A percentile compares a stretch with the other conserved stretches of the same genome.
phyloP scores from a whole-genome alignment of 1,140 invertebrate species.

The Penaeus vannamei region DNA sequence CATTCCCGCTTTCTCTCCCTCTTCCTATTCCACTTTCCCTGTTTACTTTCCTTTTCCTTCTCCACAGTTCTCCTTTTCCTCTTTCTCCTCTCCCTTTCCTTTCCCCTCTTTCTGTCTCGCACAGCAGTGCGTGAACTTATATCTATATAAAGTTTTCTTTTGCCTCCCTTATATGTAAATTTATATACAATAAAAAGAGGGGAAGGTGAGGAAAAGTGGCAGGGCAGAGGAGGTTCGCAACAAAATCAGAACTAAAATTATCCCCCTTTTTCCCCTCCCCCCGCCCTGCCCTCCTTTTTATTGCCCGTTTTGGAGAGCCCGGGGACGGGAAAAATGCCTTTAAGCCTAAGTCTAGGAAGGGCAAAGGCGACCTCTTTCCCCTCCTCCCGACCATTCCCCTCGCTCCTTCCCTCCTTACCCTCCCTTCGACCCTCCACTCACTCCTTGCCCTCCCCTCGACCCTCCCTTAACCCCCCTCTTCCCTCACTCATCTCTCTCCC shows the following conservation, averaged over 20 bases:
- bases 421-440: background rate
- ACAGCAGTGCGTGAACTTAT: background rate
- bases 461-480: background rate
- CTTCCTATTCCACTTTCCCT: background rate
- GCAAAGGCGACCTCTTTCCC: background rate
- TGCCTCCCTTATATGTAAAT: too few species aligned
- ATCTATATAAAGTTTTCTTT: too few species aligned
- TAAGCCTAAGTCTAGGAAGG: background rate
- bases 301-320: too few species aligned
- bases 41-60: background rate
- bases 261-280: too few species aligned
- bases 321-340: background rate
- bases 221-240: too few species aligned
- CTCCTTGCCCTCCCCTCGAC: background rate
- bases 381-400: background rate
- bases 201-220: too few species aligned
- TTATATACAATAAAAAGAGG: too few species aligned
- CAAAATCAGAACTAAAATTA: too few species aligned
- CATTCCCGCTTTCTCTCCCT: conserved; percentile 1
- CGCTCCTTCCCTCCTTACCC: background rate
- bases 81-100: background rate
- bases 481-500: background rate
- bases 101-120: background rate
- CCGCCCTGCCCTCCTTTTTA: too few species aligned
- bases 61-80: background rate